Evolutionary conservation across 1,140 invertebrate species (phyloP), one percentile per base, ranked within the genome.

Genomic region (Heterodera carotae): DNA sequence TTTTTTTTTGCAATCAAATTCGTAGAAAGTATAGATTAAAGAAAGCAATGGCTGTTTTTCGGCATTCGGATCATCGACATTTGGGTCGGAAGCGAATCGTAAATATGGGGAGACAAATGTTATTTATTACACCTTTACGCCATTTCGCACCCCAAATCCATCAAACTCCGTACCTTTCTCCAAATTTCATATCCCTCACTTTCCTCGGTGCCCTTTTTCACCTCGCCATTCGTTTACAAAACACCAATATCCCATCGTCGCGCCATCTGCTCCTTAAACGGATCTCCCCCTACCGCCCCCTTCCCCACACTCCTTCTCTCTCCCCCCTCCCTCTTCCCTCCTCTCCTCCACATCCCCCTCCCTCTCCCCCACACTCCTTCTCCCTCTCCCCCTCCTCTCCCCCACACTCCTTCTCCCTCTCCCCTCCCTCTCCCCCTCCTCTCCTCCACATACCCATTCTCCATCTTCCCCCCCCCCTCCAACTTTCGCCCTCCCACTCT

Each of bases 171-270:
- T 72, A 25, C 15, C 33, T 15, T 69, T 72, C 62, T 15, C 39
- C 56, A n/a, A 69, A 33, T 2, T 74, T 34, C 36, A 22, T n/a
- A 33, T 68, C n/a, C 25, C 60, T 75, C 43, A 31, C n/a, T 34
- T 36, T 36, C 12, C 4, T 10, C 18, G 43, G 29, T 48, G 60
- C 72, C 29, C 36, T 74, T 27, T 71, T 27, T 66, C 25, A 33
- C 53, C 36, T 59, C 69, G 34, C 66, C n/a, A 25, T 70, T 53
- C 25, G 43, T 25, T 31, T 70, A n/a, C 56, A 62, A 75, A 70
- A 48, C 29, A 34, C 39, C 29, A 71, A 56, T 71, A 22, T 8
- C 59, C 36, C 33, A n/a, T n/a, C n/a, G n/a, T 22, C 69, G 34
- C 27, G 34, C 18, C 31, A 53, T 18, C 18, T 22, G 48, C 18